Percentiles rank a stretch among this genome's conserved stretches.
phyloP scores from a whole-genome alignment of 1,140 invertebrate genomes.

The Neodiprion fabricii region DNA sequence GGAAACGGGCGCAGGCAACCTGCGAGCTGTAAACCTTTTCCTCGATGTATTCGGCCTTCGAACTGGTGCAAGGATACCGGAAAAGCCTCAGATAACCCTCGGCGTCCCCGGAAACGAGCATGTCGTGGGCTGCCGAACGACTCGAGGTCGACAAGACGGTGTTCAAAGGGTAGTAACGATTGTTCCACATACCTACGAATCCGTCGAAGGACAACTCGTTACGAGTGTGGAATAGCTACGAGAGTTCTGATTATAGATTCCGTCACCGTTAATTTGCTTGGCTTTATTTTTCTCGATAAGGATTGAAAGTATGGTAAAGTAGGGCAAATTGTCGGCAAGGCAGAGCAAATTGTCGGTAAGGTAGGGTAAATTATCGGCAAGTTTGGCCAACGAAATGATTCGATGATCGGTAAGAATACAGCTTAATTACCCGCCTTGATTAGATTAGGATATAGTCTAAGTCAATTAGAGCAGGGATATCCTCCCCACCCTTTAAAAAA shows the following conservation, averaged over 20 bases:
- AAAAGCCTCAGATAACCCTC: constrained; percentile 91
- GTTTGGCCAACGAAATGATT: too few species aligned
- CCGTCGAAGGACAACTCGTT: constrained; percentile 22
- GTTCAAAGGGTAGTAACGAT: constrained; percentile 83
- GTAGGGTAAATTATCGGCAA: too few species aligned
- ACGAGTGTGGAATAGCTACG: constrained; percentile 1
- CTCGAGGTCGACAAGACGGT: constrained; percentile 81
- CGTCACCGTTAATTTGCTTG: too few species aligned
- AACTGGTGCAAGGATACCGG: constrained; percentile 83
- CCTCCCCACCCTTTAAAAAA: too few species aligned
- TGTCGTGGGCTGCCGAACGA: constrained; percentile 80
- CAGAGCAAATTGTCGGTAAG: too few species aligned
- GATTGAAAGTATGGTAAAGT: too few species aligned
- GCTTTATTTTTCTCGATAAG: not conserved
- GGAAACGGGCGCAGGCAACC: constrained; percentile 81
- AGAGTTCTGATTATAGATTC: constrained; percentile 11
- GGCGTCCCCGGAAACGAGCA: constrained; percentile 87
- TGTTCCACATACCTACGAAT: constrained; percentile 82
- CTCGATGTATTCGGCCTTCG: constrained; percentile 86
- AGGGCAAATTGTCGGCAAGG: too few species aligned
- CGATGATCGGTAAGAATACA: too few species aligned
- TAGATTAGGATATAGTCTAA: too few species aligned
- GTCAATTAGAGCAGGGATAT: too few species aligned
- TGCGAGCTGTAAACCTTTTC: constrained; percentile 89
- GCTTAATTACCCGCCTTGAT: too few species aligned